Evolutionary conservation across 2,797 vertebrate genomes (phyloP), one percentile per base, ranked within the genome.

Genomic region (Helostoma temminkii): DNA sequence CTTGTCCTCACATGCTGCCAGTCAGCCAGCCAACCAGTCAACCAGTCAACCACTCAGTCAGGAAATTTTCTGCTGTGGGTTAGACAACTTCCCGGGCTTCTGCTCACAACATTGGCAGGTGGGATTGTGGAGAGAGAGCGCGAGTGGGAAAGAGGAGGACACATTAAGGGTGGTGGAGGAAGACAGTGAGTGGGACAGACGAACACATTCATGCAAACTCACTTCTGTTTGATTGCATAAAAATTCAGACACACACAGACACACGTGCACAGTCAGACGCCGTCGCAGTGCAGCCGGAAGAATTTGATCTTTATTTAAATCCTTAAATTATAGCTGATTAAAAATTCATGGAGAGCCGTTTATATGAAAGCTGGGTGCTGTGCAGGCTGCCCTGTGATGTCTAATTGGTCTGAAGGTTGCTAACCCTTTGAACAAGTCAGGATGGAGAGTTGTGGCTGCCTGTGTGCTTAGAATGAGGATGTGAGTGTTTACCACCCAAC

Each of bases 351-450:
- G 80, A 66, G 85, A 86, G 82, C 71, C 89, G 83, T 94, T 94
- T 91, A 90, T 89, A 83, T 90, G 87, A 90, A 84, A 86, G 89
- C 88, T 73, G 85, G 86, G 75, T 80, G 84, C 88, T 89, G 90
- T 80, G 92, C 84, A 78, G 84, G 78, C 89, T 86, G 86, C 81
- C 84, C 89, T 93, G 87, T 93, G 92, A 93, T 91, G 92, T 93
- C 89, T 93, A 93, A 93, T 94, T 93, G 92, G 91, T 92, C 89
- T 91, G 90, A 91, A 92, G 93, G 90, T 93, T 93, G 91, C 88
- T 88, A 89, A 75, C 84, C 83, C 91, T 94, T 93, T 94, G 90
- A 94, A 93, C 92, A 89, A 91, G 91, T 93, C 83, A 68, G 88
- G 86, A 87, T 87, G 79, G 84, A 81, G 82, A 85, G 82, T 80